Percentiles rank a stretch among this genome's conserved stretches.
Conservation (phyloP, 2,797 vertebrate species). For the Rhinatrema bivittatum region DNA sequence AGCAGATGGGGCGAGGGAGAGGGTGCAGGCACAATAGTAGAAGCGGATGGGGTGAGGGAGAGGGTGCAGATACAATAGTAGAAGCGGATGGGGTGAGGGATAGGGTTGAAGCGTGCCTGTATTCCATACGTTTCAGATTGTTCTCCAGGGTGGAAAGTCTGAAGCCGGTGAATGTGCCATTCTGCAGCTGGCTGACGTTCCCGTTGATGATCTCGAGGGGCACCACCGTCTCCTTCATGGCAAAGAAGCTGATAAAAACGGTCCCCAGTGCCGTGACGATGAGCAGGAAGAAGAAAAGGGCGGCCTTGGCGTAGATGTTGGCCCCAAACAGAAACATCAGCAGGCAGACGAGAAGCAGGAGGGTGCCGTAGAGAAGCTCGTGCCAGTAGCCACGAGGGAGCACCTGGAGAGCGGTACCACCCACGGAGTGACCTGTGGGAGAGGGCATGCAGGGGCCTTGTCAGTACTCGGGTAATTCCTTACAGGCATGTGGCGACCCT, state of each 20-base stretch:
- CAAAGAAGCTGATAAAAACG: conserved; percentile 78
- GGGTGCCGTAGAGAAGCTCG: conserved; percentile 69
- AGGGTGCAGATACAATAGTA: too few species aligned
- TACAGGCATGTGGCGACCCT: too few species aligned
- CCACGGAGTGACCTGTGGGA: conserved; percentile 28
- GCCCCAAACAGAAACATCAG: conserved; percentile 80
- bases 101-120: too few species aligned
- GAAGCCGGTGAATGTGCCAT: conserved; percentile 71
- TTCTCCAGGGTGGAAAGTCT: conserved; percentile 66
- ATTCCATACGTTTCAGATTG: conserved; percentile 67
- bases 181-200: conserved; percentile 41
- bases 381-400: conserved; percentile 81
- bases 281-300: conserved; percentile 82
- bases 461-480: too few species aligned
- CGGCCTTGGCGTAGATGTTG: conserved; percentile 81
- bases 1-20: too few species aligned
- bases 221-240: conserved; percentile 44
- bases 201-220: conserved; percentile 24
- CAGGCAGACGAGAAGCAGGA: conserved; percentile 68
- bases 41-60: too few species aligned
- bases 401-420: conserved; percentile 31
- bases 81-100: too few species aligned
- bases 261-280: conserved; percentile 69
- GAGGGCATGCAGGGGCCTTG: not conserved
- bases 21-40: too few species aligned